Base-by-base conservation (phyloP, 2,113 vertebrate species). In the Mixornis gularis region DNA sequence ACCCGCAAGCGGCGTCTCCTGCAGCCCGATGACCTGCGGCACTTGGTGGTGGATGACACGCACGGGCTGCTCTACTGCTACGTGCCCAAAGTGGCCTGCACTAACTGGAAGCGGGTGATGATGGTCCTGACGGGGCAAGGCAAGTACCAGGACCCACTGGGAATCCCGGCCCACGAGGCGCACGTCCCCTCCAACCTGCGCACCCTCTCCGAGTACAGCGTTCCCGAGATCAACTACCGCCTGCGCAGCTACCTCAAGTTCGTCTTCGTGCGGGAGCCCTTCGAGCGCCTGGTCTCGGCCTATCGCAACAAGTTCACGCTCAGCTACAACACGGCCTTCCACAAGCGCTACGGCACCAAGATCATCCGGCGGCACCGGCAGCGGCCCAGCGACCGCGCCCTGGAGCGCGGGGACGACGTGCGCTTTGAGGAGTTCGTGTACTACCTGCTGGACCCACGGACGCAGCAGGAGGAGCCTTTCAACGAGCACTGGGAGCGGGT, bases 401-500 rank as follows among this genome's bases (percentile, higher is more conserved):
- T 98, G 96, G 97, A 98, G 79, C 97, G 93, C 0, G 99, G 99
- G 10, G 97, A 98, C 1, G 98, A 99, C 1, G 99, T 99, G 78
- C 98, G 98, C 89, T 99, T 99, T 1, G 97, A 98, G 32, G 99
- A 99, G 97, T 99, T 99, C 12, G 98, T 99, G 48, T 98, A 98
- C 93, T 99, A 99, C 95, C 97, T 99, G 59, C 97, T 99, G 92
- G 99, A 99, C 29, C 98, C 98, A 0, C 98, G 97, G 73, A 99
- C 99, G 0, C 98, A 98, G 95, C 96, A 97, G 20, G 98, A 98
- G 14, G 99, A 98, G 87, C 99, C 99, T 43, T 99, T 99, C 97
- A 99, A 99, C 0, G 99, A 99, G 94, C 99, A 99, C 97, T 99
- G 99, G 99, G 99, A 99, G 97, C 97, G 98, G 4, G 98, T 98